Evolutionary conservation across 2,797 vertebrate species (phyloP).

Genomic region (Crocidura indochinensis): DNA sequence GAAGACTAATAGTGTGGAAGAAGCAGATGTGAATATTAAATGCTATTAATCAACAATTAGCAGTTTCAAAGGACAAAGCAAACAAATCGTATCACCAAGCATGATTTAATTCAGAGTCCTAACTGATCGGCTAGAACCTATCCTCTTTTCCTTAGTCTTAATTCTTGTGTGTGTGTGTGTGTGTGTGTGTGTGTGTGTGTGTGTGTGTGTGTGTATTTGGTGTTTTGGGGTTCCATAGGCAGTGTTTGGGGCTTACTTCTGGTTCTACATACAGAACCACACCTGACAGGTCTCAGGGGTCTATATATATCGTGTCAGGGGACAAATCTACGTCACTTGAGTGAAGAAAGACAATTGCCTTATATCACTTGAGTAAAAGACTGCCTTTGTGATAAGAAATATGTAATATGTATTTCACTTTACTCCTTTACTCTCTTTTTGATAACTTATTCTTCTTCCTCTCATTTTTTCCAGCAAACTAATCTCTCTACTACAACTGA

Average conservation of each 20-base stretch:
- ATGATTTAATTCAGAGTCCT: neutral
- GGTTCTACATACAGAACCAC: no score
- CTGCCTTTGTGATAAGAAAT: no score
- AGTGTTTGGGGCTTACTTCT: no score
- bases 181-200: neutral
- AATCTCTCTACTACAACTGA: neutral
- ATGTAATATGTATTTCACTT: neutral
- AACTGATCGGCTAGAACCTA: neutral
- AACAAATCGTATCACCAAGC: neutral
- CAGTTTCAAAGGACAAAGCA: neutral
- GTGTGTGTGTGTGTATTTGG: no score
- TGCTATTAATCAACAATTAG: neutral
- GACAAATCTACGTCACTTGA: no score
- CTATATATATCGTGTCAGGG: no score
- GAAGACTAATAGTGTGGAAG: neutral
- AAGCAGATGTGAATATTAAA: neutral
- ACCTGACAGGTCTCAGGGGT: no score
- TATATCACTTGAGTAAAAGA: no score
- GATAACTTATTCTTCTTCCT: neutral
- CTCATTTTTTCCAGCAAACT: neutral
- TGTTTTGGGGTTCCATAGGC: no score
- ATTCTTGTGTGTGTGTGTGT: neutral
- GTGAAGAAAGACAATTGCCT: no score
- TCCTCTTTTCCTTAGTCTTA: neutral
- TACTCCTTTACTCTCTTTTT: neutral